Evolutionary conservation across 2,888 invertebrate species (phyloP), one percentile per base, ranked within the genome.

Genomic region (Steinernema carpocapsae): DNA sequence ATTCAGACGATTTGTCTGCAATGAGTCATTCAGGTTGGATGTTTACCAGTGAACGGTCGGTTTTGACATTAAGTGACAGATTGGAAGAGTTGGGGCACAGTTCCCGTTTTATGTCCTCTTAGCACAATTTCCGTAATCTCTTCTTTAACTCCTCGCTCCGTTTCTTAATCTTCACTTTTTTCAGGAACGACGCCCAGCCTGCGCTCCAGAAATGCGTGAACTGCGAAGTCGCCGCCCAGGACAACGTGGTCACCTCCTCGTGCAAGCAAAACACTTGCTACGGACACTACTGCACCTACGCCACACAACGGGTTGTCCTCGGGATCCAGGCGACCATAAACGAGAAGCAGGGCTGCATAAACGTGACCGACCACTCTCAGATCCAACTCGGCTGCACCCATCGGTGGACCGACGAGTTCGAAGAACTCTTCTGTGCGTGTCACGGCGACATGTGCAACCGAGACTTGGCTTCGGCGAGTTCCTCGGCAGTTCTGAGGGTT

Each of bases 331-430:
- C 74, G 22, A 46, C 71, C 14, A 42, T 81, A 72, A 78, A 76
- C 29, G 85, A 86, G 75, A 78, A 82, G 37, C 86, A 87, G 70
- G 86, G 86, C 2, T 86, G 86, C 73, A 81, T 86, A 48, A 86
- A 86, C 76, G 85, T 87, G 10, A 84, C 86, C 6, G 83, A 86
- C 71, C 77, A n/a, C 7, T 76, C 81, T 17, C 76, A 84, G 83
- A 79, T 86, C 37, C 85, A 84, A 77, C 70, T 82, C 7, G 86
- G 86, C 10, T 86, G 86, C 71, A 78, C 84, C 2, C 83, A 82
- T 37, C 86, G 85, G 74, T 86, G 86, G 86, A 84, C 84, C 74
- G 79, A 82, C 70, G 82, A 84, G 70, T 84, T 84, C 64, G 82
- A 82, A 32, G 86, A 86, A 73, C 71, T 85, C 10, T 78, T 77